Conservation (phyloP, 2,888 invertebrate genomes). For the Brachypterus glaber region DNA sequence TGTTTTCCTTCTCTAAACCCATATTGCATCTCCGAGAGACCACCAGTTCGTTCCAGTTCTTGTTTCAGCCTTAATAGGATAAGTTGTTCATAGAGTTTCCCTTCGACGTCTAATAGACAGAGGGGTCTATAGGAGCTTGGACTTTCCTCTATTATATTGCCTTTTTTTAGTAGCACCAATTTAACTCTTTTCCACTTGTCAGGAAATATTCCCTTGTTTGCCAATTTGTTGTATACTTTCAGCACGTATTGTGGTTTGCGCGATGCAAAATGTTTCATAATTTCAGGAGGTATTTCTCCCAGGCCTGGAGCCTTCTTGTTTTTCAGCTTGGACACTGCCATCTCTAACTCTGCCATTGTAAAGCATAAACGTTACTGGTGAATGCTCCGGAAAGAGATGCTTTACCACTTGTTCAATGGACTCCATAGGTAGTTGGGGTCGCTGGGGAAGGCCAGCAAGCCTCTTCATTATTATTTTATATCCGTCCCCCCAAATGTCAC, state of each 20-base stretch:
- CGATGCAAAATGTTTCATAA: constrained; percentile 3
- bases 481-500: constrained; percentile 15
- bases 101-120: constrained; percentile 7
- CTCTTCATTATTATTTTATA: constrained; percentile 15
- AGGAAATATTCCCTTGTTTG: neutral
- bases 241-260: constrained; percentile 2
- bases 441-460: constrained; percentile 9
- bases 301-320: constrained; percentile 9
- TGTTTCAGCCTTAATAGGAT: constrained; percentile 8
- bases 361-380: constrained; percentile 6
- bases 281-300: constrained; percentile 9
- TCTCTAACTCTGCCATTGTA: constrained; percentile 5
- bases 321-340: neutral
- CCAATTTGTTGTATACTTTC: constrained; percentile 8
- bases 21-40: constrained; percentile 11
- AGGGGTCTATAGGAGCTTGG: constrained; percentile 12
- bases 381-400: constrained; percentile 12
- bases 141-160: constrained; percentile 2
- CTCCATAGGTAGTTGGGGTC: constrained; percentile 7
- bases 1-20: constrained; percentile 13
- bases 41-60: constrained; percentile 12
- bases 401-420: constrained; percentile 7
- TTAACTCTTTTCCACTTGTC: constrained; percentile 9
- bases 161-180: constrained; percentile 9
- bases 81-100: constrained; percentile 11